These are phyloP conservation scores for Proctacanthus coquilletti DNA, from an alignment of 1,140 invertebrate genomes.

Conservation along the genomic window DNA sequence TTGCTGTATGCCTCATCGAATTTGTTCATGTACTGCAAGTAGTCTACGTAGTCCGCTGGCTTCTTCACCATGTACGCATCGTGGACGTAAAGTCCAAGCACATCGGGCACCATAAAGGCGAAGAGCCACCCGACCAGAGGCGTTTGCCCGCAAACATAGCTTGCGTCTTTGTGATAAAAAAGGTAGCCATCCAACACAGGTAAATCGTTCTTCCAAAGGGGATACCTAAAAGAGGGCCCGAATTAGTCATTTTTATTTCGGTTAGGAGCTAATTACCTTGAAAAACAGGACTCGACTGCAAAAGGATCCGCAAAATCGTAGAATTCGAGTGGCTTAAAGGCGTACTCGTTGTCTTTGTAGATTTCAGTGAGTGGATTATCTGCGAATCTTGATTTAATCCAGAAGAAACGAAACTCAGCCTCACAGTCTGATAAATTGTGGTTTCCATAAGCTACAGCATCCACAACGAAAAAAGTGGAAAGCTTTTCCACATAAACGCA, in stretches of 20 bases:
- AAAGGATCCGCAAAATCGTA: conserved; percentile 17
- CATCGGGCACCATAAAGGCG: conserved; percentile 70
- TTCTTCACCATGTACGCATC: conserved; percentile 27
- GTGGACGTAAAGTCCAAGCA: conserved; percentile 38
- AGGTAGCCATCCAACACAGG: conserved; percentile 55
- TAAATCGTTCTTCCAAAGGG: conserved; percentile 17
- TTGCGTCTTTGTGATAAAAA: conserved; percentile 64
- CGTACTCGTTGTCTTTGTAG: conserved; percentile 10
- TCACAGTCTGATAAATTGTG: conserved; percentile 62
- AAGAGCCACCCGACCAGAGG: conserved; percentile 82
- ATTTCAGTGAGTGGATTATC: conserved; percentile 9
- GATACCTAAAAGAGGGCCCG: conserved; percentile 8
- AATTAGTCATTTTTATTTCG: no score
- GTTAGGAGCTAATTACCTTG: neutral
- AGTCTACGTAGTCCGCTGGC: conserved; percentile 33
- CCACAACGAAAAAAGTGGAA: conserved; percentile 59
- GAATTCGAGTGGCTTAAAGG: conserved; percentile 12
- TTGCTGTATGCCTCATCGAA: conserved; percentile 28
- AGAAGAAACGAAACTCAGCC: conserved; percentile 29
- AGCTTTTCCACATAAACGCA: conserved; percentile 52
- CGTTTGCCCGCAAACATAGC: conserved; percentile 61
- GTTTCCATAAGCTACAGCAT: conserved; percentile 69
- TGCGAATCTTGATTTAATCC: conserved; percentile 21
- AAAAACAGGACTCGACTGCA: neutral
- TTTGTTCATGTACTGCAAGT: conserved; percentile 32